Conservation (phyloP, 2,797 vertebrate genomes). For the Tolypeutes matacus region DNA sequence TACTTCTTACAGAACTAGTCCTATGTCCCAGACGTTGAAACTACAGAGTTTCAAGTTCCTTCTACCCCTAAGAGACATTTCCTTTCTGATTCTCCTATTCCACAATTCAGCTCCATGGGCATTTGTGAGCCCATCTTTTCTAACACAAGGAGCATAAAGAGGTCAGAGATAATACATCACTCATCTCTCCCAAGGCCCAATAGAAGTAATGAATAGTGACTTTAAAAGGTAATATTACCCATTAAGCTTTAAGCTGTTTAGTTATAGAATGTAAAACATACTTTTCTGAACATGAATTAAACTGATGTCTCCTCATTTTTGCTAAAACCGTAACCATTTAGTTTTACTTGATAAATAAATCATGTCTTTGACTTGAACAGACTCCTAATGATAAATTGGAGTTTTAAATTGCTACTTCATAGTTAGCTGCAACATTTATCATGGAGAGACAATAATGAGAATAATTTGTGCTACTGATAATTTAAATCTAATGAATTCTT, state of each 20-base stretch:
- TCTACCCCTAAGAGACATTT: background rate
- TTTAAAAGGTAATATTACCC: background rate
- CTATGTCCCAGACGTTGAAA: background rate
- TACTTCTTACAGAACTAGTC: background rate
- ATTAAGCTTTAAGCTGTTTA: background rate
- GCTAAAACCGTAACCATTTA: background rate
- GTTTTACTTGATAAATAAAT: background rate
- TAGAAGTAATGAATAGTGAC: background rate
- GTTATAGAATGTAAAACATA: background rate
- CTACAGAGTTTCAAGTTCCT: background rate
- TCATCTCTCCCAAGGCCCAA: background rate
- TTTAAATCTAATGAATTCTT: background rate
- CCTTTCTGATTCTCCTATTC: background rate
- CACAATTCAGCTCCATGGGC: background rate
- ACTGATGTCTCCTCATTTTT: background rate
- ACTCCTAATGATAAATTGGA: background rate
- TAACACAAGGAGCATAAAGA: background rate
- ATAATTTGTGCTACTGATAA: background rate
- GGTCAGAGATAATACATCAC: background rate
- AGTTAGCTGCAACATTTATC: constrained; percentile 3
- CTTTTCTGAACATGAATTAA: constrained; percentile 34
- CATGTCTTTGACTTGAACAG: constrained; percentile 25
- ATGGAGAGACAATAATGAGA: background rate
- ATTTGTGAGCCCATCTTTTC: background rate
- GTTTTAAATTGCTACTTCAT: constrained; percentile 17